Percentiles rank a stretch among this genome's conserved stretches.
These are phyloP conservation scores for Brachycybe producta DNA, from an alignment of 2,888 invertebrate species.

Conservation along the genomic window DNA sequence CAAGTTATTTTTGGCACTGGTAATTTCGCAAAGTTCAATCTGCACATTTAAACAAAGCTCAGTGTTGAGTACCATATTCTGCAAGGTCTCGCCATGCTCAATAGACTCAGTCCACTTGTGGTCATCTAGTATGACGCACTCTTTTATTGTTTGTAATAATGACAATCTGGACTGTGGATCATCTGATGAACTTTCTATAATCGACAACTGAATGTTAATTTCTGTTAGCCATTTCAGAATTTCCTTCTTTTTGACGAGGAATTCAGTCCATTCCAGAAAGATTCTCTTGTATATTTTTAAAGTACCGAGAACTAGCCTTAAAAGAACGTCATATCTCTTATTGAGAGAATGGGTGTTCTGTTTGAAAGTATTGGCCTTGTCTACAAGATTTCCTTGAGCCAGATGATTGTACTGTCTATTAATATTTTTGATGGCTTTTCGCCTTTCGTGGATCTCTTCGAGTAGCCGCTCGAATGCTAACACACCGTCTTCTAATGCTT, in stretches of 20 bases:
- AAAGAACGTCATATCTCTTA: not conserved
- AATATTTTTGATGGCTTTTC: not conserved
- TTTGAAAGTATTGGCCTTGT: not conserved
- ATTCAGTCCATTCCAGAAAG: slow-evolving; percentile 13
- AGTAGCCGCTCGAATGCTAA: slow-evolving; percentile 3
- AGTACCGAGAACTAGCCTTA: not conserved
- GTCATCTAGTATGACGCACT: too few relatives aligned
- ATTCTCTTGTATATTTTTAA: not conserved
- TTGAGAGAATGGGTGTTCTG: not conserved
- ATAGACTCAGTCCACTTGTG: too few relatives aligned
- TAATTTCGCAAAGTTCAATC: slow-evolving; percentile 40
- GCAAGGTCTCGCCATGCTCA: too few relatives aligned
- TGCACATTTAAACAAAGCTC: not conserved
- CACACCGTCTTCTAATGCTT: not conserved
- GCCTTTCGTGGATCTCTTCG: slow-evolving; percentile 1
- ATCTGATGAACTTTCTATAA: not conserved
- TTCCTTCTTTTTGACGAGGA: slow-evolving; percentile 3
- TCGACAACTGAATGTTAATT: not conserved
- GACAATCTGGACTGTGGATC: not conserved
- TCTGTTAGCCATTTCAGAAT: slow-evolving; percentile 10
- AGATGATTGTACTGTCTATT: slow-evolving; percentile 9
- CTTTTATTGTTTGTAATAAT: not conserved
- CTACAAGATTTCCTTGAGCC: slow-evolving; percentile 11
- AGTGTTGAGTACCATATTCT: too few relatives aligned
- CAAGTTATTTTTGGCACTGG: too few relatives aligned